A percentile compares a stretch with the other conserved stretches of the same genome.
Evolutionary conservation across 1,140 invertebrate species (phyloP).

Genomic region (Tetragonula clypearis): DNA sequence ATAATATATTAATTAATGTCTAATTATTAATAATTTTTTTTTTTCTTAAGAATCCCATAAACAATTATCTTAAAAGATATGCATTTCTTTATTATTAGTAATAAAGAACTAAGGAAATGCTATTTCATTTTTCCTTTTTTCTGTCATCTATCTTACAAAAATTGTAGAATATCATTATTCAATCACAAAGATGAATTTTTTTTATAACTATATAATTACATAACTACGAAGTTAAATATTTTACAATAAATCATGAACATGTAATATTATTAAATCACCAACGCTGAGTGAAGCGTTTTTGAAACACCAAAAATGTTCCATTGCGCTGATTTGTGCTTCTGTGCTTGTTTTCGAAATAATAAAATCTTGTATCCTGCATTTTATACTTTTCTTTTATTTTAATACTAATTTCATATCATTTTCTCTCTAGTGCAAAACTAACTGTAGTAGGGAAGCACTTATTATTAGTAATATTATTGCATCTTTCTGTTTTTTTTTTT

Average conservation of each 20-base stretch:
- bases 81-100: constrained; percentile 65
- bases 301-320: constrained; percentile 18
- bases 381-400: constrained; percentile 24
- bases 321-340: constrained; percentile 44
- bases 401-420: constrained; percentile 62
- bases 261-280: constrained; percentile 48
- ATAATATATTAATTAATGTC: constrained; percentile 60
- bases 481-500: constrained; percentile 11
- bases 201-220: constrained; percentile 49
- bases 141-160: constrained; percentile 46
- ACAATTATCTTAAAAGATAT: constrained; percentile 67
- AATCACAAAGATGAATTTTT: constrained; percentile 55
- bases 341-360: constrained; percentile 26
- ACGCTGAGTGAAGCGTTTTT: constrained; percentile 36
- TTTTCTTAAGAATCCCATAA: constrained; percentile 58
- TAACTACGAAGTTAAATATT: constrained; percentile 44
- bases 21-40: constrained; percentile 56
- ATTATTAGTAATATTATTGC: constrained; percentile 62
- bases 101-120: constrained; percentile 51
- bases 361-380: constrained; percentile 30
- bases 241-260: constrained; percentile 53
- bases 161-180: constrained; percentile 53
- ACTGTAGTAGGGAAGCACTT: constrained; percentile 78
- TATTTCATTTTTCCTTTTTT: constrained; percentile 34
- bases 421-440: constrained; percentile 73